These are phyloP conservation scores for Drosophila simulans DNA, from an alignment of 1,140 invertebrate species.

Conservation along the genomic window DNA sequence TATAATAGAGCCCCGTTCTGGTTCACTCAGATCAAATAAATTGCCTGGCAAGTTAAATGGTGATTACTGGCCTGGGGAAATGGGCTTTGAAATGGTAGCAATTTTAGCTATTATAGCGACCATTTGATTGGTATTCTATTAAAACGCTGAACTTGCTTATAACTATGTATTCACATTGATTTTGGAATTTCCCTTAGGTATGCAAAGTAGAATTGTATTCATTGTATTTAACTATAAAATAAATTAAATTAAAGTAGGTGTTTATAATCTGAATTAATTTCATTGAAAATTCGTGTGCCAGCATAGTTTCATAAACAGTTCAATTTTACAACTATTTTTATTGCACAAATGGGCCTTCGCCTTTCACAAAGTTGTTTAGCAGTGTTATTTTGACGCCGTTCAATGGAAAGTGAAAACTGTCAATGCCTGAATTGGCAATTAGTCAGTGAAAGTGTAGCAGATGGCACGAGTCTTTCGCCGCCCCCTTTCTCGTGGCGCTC, in stretches of 20 bases:
- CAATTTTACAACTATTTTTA: slow-evolving; percentile 43
- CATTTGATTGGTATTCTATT: slow-evolving; percentile 7
- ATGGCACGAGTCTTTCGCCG: slow-evolving; percentile 33
- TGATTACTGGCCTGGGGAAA: slow-evolving; percentile 27
- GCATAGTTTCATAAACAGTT: neutral
- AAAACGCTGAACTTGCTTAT: neutral
- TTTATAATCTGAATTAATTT: neutral
- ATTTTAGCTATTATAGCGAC: slow-evolving; percentile 18
- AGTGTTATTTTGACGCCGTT: slow-evolving; percentile 33
- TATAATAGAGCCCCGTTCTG: slow-evolving; percentile 25
- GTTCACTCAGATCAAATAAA: slow-evolving; percentile 4
- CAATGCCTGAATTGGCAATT: slow-evolving; percentile 61
- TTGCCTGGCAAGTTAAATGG: slow-evolving; percentile 37
- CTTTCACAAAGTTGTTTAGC: slow-evolving; percentile 27
- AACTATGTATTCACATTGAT: neutral
- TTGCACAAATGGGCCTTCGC: slow-evolving; percentile 32
- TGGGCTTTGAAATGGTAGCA: slow-evolving; percentile 13
- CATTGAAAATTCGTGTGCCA: slow-evolving; percentile 10
- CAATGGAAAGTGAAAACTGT: slow-evolving; percentile 73
- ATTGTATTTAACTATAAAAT: no score
- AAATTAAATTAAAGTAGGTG: no score
- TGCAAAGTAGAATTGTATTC: no score
- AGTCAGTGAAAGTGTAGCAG: slow-evolving; percentile 70
- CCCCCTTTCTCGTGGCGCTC: neutral
- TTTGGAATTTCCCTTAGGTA: no score